A percentile compares a stretch with the other conserved stretches of the same genome.
These are phyloP conservation scores for Dolomedes plantarius DNA, from an alignment of 2,888 invertebrate genomes.

Conservation along the genomic window DNA sequence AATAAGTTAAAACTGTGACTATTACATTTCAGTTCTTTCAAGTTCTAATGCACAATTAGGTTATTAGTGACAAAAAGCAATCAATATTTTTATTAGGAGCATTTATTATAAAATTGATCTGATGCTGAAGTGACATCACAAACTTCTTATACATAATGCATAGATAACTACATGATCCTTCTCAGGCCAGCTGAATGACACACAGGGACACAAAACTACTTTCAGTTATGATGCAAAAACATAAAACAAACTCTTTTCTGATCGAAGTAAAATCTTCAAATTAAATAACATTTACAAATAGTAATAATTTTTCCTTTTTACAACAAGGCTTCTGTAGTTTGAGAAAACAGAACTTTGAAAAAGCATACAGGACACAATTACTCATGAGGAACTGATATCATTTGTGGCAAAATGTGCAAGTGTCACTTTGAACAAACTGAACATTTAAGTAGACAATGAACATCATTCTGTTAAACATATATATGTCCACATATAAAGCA, in stretches of 20 bases:
- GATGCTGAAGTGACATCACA: conserved; percentile 55
- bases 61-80: not conserved
- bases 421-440: not conserved
- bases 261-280: not conserved
- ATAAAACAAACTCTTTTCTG: not conserved
- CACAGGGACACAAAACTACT: conserved; percentile 23
- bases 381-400: conserved; percentile 2
- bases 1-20: too few species aligned
- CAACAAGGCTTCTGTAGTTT: conserved; percentile 9
- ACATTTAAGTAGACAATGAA: conserved; percentile 12
- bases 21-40: too few species aligned
- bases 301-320: not conserved
- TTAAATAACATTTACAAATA: conserved; percentile 16
- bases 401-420: conserved; percentile 3
- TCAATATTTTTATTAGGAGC: conserved; percentile 34
- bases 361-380: not conserved
- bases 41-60: too few species aligned
- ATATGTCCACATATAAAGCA: too few species aligned
- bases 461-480: too few species aligned
- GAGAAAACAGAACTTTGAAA: not conserved
- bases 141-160: conserved; percentile 41
- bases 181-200: conserved; percentile 49
- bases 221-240: not conserved
- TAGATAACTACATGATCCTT: conserved; percentile 33
- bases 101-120: conserved; percentile 67